Percentiles rank a stretch among this genome's conserved stretches.
These are phyloP conservation scores for Campopleginae sp. DNA, from an alignment of 2,888 invertebrate genomes.

Conservation along the genomic window DNA sequence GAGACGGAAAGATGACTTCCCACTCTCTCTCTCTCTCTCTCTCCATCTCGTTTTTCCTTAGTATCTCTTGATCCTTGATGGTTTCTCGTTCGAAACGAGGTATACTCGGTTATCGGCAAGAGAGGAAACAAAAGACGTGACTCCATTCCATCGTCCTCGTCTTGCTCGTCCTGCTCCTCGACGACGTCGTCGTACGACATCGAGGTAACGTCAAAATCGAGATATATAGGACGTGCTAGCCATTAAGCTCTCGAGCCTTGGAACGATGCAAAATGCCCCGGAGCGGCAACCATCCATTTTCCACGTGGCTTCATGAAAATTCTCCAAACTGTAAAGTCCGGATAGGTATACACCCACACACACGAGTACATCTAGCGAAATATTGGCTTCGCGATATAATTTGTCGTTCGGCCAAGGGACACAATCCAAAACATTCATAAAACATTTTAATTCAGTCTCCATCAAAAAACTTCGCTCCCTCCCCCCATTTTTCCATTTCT, in stretches of 20 bases:
- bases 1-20: slow-evolving; percentile 52
- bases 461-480: background rate
- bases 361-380: background rate
- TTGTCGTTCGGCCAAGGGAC: background rate
- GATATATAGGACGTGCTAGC: slow-evolving; percentile 58
- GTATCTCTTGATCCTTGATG: slow-evolving; percentile 50
- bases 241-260: slow-evolving; percentile 61
- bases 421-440: background rate
- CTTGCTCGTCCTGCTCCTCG: slow-evolving; percentile 35
- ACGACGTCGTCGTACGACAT: slow-evolving; percentile 43
- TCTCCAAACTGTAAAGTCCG: slow-evolving; percentile 36
- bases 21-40: slow-evolving; percentile 19
- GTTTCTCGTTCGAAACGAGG: slow-evolving; percentile 47
- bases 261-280: slow-evolving; percentile 66
- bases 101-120: slow-evolving; percentile 52
- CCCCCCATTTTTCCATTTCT: background rate
- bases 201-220: slow-evolving; percentile 54
- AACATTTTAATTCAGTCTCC: background rate
- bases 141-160: slow-evolving; percentile 50
- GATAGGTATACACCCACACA: slow-evolving; percentile 12
- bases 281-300: slow-evolving; percentile 63
- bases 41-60: slow-evolving; percentile 15
- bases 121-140: slow-evolving; percentile 58
- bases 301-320: slow-evolving; percentile 56
- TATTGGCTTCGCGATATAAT: background rate